Percentiles rank a stretch among this genome's conserved stretches.
These are phyloP conservation scores for Pocillopora grandis DNA, from an alignment of 92 coral and sea anemone genomes.

Conservation along the genomic window DNA sequence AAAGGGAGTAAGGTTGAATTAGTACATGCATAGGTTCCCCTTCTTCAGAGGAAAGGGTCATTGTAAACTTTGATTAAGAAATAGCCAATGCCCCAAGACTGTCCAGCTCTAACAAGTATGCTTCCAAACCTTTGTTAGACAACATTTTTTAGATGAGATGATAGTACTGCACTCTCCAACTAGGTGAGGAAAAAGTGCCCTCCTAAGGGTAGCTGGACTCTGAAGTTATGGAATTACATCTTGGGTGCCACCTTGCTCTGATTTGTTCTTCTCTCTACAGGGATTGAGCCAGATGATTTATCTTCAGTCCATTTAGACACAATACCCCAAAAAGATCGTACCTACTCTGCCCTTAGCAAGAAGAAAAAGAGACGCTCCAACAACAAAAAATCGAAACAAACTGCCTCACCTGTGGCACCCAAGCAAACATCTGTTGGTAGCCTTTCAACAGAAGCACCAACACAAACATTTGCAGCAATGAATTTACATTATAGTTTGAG, in stretches of 20 bases:
- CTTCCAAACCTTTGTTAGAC: no score
- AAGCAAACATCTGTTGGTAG: slow-evolving; percentile 26
- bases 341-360: slow-evolving; percentile 76
- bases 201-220: no score
- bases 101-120: no score
- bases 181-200: no score
- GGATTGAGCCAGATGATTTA: slow-evolving; percentile 84
- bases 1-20: no score
- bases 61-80: no score
- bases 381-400: slow-evolving; percentile 22
- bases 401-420: slow-evolving; percentile 15
- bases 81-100: no score
- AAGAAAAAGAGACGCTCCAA: slow-evolving; percentile 77
- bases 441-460: slow-evolving; percentile 64
- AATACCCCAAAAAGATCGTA: slow-evolving; percentile 78
- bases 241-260: neutral
- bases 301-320: slow-evolving; percentile 76
- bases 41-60: no score
- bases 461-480: slow-evolving; percentile 41
- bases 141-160: no score
- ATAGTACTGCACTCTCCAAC: no score
- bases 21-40: no score
- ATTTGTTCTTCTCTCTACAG: slow-evolving; percentile 34
- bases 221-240: no score
- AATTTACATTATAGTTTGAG: neutral